Base-by-base conservation (phyloP, 2,888 invertebrate genomes). In the Tolmerus cingulatus region DNA sequence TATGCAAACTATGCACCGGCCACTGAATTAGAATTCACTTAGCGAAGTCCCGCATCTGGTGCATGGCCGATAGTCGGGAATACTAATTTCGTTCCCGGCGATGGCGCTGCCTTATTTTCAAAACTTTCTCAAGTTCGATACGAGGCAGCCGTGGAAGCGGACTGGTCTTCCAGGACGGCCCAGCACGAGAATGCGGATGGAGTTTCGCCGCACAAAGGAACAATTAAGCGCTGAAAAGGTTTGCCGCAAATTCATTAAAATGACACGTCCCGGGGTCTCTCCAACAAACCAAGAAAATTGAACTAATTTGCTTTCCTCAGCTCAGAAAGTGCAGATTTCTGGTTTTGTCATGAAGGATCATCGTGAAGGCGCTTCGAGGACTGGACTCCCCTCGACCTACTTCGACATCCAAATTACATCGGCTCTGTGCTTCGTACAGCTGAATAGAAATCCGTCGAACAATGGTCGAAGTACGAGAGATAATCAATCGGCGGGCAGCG, bases 351-450 rank as follows among this genome's bases (percentile, higher is more conserved):
- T 78, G 37, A 23, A 78, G 43, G 43, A 78, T 43, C 78, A 43
- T 40, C 19, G 16, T 12, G 43, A 43, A 40, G 77, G 77, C 19
- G 40, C 16, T 77, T 9, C 40, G n/a, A 16, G 40, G 19, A 16
- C 78, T 43, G 43, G 23, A 78, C 78, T 40, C 23, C 78, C n/a
- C n/a, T 43, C 40, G 78, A 78, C 78, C 78, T 78, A 78, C 78
- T 78, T 78, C 78, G 43, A 78, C 23, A 43, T 40, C 16, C 23
- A 78, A 40, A 78, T 78, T 78, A 78, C 78, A 23, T 43, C 19
- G 40, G 43, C 12, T 46, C 43, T 23, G 78, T 78, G 40, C 78
- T 9, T 14, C 23, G 12, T 78, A 14, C 40, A 34, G 78, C 43
- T 43, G 43, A 78, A 78, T 78, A 7, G 14, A 19, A 77, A 40